A percentile compares a stretch with the other conserved stretches of the same genome.
Evolutionary conservation across 2,113 vertebrate species (phyloP).

Genomic region (Choloepus hoffmanni): DNA sequence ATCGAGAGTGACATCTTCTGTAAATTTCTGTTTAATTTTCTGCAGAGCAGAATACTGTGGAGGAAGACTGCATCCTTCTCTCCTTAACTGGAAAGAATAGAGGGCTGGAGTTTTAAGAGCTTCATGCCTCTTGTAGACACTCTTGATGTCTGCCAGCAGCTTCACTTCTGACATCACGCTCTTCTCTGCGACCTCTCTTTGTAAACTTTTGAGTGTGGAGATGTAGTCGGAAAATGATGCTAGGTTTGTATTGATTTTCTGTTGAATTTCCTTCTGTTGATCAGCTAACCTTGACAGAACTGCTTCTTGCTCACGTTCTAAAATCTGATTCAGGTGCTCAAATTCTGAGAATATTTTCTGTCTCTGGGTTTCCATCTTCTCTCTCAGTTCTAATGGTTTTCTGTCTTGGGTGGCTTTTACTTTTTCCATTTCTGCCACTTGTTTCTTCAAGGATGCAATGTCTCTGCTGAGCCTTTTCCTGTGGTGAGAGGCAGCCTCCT

Average conservation of each 20-base stretch:
- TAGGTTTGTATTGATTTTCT: neutral
- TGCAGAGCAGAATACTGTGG: neutral
- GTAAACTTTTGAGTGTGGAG: neutral
- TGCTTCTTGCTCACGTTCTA: neutral
- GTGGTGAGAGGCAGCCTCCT: neutral
- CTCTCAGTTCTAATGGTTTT: neutral
- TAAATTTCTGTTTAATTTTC: slow-evolving; percentile 9
- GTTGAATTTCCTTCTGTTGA: neutral
- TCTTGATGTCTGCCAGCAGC: neutral
- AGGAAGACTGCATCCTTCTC: neutral
- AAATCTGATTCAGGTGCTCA: neutral
- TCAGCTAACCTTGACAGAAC: neutral
- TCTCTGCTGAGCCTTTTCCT: neutral
- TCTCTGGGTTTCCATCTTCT: neutral
- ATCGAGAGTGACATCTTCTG: slow-evolving; percentile 57
- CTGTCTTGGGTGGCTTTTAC: neutral
- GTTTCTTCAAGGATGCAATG: neutral
- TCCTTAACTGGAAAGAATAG: neutral
- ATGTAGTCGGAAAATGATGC: neutral
- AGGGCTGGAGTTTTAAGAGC: neutral
- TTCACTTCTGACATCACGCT: neutral
- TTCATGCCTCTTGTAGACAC: neutral
- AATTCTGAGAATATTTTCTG: neutral
- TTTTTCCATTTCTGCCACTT: neutral
- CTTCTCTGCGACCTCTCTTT: neutral